Base-by-base conservation (phyloP, 1,140 invertebrate genomes). In the Megalonaias nervosa region DNA sequence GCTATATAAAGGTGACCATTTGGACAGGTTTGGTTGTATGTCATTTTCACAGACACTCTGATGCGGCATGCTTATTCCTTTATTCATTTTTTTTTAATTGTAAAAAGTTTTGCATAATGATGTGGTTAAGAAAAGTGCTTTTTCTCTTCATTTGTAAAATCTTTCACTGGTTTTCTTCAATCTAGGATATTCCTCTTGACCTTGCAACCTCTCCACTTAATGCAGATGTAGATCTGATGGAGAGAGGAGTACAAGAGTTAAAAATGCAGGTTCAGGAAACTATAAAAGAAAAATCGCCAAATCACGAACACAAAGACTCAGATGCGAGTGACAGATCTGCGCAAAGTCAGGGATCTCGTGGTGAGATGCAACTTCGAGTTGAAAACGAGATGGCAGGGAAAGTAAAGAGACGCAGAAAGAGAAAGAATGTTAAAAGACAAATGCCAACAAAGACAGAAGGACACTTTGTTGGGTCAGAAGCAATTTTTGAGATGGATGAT, bases 401-500 rank as follows among this genome's bases (percentile, higher is more conserved):
- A 21, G n/a, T 31, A 14, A 77, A 81, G 59, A 80, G 66, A 21
- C 82, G 73, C 21, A 58, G 83, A 21, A 86, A 85, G 77, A 80
- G 79, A 23, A 13, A 75, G 79, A 59, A 85, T 83, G 66, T 77
- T 81, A 19, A 77, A 83, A 55, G 82, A 85, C 67, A 85, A 85
- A 75, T 73, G 75, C 66, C 82, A 81, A 59, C 21, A 70, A 59
- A 76, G 2, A 21, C 38, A 48, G 74, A 58, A 12, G 31, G 21
- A 13, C 67, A 72, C 19, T 2, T 74, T 26, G 48, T 70, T 11
- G 68, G 71, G 1, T 75, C 84, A 17, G 88, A 87, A 11, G 88
- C 83, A n/a, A 89, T 91, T 56, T 91, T 91, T 82, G 85, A 90
- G 11, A 88, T 94, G 83, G 94, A 95, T 73, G 92, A 93, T 19